Conservation (phyloP, 2,888 invertebrate species). For the Crossocerus cetratus region DNA sequence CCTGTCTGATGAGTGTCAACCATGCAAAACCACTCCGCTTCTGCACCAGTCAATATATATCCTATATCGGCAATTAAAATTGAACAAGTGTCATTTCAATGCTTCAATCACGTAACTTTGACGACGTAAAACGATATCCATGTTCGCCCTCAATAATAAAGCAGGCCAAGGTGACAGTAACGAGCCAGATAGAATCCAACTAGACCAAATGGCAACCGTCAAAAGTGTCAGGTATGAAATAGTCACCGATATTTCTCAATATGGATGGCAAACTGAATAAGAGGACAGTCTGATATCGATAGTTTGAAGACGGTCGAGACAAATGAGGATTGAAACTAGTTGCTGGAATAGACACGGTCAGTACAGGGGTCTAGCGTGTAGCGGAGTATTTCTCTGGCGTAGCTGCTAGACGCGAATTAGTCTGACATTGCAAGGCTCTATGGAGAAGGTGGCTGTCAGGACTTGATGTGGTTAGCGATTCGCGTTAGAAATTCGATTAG, state of each 20-base stretch:
- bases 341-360: background rate
- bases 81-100: too few species aligned
- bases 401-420: slow-evolving; percentile 53
- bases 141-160: too few species aligned
- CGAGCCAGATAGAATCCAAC: too few species aligned
- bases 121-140: too few species aligned
- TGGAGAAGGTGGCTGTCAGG: slow-evolving; percentile 70
- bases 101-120: too few species aligned
- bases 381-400: slow-evolving; percentile 59
- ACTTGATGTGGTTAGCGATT: slow-evolving; percentile 72
- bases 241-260: slow-evolving; percentile 19
- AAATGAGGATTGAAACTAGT: background rate
- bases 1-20: too few species aligned
- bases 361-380: slow-evolving; percentile 17
- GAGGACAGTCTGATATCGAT: slow-evolving; percentile 28
- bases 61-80: too few species aligned
- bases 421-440: slow-evolving; percentile 62
- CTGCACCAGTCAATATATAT: too few species aligned
- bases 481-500: slow-evolving; percentile 69
- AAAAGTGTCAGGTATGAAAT: background rate
- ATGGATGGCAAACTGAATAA: slow-evolving; percentile 15
- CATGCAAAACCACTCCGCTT: too few species aligned
- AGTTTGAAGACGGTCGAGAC: background rate
- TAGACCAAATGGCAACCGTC: too few species aligned
- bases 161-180: too few species aligned